Base-by-base conservation (phyloP, 2,797 vertebrate genomes). In the Pangasius macronema region DNA sequence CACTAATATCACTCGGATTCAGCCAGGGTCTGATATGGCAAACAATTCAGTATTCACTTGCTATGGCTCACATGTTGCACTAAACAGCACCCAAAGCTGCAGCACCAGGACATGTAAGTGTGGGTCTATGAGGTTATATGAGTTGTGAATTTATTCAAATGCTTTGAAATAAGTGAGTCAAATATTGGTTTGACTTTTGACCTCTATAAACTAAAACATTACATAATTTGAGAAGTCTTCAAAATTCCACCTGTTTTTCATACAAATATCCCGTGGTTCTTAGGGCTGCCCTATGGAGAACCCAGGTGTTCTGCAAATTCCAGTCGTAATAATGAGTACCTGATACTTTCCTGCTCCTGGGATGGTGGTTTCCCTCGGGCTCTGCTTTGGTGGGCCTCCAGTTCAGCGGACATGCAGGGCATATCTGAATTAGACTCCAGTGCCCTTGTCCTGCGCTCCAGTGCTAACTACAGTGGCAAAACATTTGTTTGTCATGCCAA, bases 291-390 rank as follows among this genome's bases (percentile, higher is more conserved):
- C 0, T 89, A 91, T 0, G 91, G 91, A 76, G 94, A 95, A 68
- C 97, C 96, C 1, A 90, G 87, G 65, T 98, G 98, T 89, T 89
- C 88, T 13, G 96, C 95, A 0, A 93, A 94, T 3, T 95, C 95
- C 67, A 97, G 96, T 1, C 92, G 91, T 81, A 94, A 94, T 27
- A 95, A 95, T 63, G 94, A 96, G 88, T 95, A 94, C 75, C 92
- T 98, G 92, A 95, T 96, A 95, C 92, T 98, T 90, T 97, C 94
- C 81, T 99, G 97, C 86, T 93, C 93, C 49, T 98, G 97, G 97
- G 94, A 94, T 2, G 97, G 97, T 24, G 98, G 97, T 1, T 77
- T 89, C 0, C 97, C 97, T 0, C 95, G 89, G 0, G 95, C 95
- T 59, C 70, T 93, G 22, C 94, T 97, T 88, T 95, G 93, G 94